Percentiles rank a stretch among this genome's conserved stretches.
phyloP scores from a whole-genome alignment of 2,888 invertebrate species.

The Agelastica alni region DNA sequence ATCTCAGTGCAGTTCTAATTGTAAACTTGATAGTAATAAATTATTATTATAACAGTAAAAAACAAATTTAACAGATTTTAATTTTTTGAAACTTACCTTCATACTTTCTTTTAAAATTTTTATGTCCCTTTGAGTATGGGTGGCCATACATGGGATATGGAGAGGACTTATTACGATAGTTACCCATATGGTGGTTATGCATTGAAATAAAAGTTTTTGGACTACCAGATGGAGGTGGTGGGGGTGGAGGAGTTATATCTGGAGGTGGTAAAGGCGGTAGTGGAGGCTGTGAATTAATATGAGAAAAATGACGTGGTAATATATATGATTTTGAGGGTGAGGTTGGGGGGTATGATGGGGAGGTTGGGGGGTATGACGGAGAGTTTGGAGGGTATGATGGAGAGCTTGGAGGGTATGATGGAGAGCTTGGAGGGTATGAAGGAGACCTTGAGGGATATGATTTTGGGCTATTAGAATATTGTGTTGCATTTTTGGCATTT shows the following conservation, averaged over 20 bases:
- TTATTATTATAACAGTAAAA: too few relatives aligned
- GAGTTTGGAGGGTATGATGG: not conserved
- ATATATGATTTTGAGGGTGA: not conserved
- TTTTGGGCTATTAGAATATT: not conserved
- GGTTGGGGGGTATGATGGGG: not conserved
- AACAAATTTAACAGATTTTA: too few relatives aligned
- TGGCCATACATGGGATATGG: not conserved
- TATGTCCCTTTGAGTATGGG: not conserved
- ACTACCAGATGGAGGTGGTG: not conserved
- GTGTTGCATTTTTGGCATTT: not conserved
- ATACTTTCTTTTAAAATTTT: slow-evolving; percentile 4
- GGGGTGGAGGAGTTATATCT: not conserved
- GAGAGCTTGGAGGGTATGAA: not conserved
- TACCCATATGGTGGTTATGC: too few relatives aligned
- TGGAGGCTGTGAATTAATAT: not conserved
- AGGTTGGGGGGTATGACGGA: not conserved
- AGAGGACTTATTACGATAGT: not conserved
- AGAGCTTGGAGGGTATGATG: not conserved
- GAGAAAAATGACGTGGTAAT: not conserved
- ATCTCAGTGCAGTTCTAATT: too few relatives aligned
- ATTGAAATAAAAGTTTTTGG: too few relatives aligned
- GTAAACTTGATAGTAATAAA: too few relatives aligned
- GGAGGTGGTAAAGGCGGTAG: not conserved
- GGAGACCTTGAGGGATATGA: not conserved
- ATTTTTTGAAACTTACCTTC: slow-evolving; percentile 8